A percentile compares a stretch with the other conserved stretches of the same genome.
Conservation (phyloP, 2,888 invertebrate species). For the Parnassius apollo region DNA sequence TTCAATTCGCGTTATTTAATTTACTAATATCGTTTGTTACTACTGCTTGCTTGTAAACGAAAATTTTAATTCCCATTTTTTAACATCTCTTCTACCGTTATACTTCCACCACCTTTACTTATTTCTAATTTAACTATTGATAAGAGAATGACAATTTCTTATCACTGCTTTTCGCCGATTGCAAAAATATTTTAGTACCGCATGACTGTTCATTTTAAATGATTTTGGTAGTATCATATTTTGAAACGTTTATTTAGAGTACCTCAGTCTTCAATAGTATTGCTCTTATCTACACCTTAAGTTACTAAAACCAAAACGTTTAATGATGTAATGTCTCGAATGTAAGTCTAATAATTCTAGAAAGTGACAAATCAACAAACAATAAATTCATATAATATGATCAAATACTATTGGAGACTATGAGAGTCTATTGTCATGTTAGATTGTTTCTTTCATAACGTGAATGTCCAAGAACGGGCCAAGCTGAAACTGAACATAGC, state of each 20-base stretch:
- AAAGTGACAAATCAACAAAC: not conserved
- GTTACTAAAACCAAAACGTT: not conserved
- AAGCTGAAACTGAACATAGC: slow-evolving; percentile 71
- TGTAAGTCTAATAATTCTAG: not conserved
- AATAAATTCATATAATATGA: not conserved
- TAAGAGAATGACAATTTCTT: not conserved
- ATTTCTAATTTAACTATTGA: not conserved
- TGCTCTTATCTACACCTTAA: slow-evolving; percentile 30
- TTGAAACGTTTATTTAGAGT: slow-evolving; percentile 29
- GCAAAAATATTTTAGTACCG: slow-evolving; percentile 10
- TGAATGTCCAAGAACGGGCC: slow-evolving; percentile 70
- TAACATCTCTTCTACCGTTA: slow-evolving; percentile 14
- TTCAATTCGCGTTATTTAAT: slow-evolving; percentile 9
- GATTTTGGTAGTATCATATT: slow-evolving; percentile 31
- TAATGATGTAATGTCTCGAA: too few species aligned
- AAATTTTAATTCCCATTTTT: not conserved
- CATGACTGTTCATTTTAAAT: slow-evolving; percentile 30
- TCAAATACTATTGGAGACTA: slow-evolving; percentile 76
- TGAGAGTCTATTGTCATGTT: slow-evolving; percentile 79
- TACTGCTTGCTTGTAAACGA: slow-evolving; percentile 9
- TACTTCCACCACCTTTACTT: slow-evolving; percentile 6
- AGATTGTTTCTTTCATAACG: slow-evolving; percentile 79
- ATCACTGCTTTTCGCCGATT: not conserved
- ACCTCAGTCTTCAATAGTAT: slow-evolving; percentile 71
- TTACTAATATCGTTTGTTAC: slow-evolving; percentile 7